Evolutionary conservation across 1,140 invertebrate species (phyloP), one percentile per base, ranked within the genome.

Genomic region (Saccostrea echinata): DNA sequence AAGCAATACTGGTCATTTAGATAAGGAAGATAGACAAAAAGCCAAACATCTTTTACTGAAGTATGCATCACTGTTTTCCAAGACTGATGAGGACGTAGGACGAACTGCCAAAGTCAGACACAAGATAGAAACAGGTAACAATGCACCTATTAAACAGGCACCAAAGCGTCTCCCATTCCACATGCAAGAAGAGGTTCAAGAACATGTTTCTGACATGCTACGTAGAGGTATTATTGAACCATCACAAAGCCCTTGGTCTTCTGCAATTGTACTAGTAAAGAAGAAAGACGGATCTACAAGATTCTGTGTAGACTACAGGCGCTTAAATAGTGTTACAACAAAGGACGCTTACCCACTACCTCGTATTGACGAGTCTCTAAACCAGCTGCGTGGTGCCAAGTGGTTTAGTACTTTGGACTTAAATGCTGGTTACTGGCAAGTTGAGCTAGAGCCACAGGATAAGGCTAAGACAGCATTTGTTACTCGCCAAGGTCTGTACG

Each of bases 271-370:
- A 2, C 92, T 94, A 9, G 94, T 96, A 0, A 43, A 92, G n/a
- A 96, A 96, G 86, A 64, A 92, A 0, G 91, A 96, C 90, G 95
- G 94, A 24, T 88, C 91, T 24, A 90, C 95, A 55, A 89, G 95
- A 68, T 91, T 96, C n/a, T 96, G 95, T 91, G 94, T 92, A 8
- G 95, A 96, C 92, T 96, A 95, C 92, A 95, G 88, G 55, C 84
- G 64, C 24, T 80, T 90, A 16, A 92, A 92, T 68, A 12, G 35
- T 24, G 83, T 85, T 6, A 89, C 90, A 57, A 61, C 35, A 51
- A 87, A 83, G 61, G 71, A 87, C 43, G 81, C 76, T 16, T 84
- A 84, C 71, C 85, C 88, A 13, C n/a, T 89, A 16, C 76, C 71
- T 18, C 27, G 33, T 8, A 61, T 86, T 33, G 53, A 82, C 18